A percentile compares a stretch with the other conserved stretches of the same genome.
These are phyloP conservation scores for Agriopis leucophaearia DNA, from an alignment of 2,888 invertebrate genomes.

Conservation along the genomic window DNA sequence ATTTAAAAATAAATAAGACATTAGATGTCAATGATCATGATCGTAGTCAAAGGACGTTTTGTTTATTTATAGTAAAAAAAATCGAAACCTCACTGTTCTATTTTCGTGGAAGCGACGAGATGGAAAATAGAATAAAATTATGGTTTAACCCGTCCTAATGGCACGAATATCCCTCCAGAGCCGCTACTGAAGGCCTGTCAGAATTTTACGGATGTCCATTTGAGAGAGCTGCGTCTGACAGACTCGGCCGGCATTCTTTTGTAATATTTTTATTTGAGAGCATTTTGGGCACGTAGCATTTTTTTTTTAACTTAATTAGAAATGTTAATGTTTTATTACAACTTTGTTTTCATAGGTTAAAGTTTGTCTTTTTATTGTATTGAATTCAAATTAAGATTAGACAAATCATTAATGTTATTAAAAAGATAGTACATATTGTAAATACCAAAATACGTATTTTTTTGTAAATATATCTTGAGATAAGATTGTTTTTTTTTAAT, in stretches of 20 bases:
- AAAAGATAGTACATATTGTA: too few relatives aligned
- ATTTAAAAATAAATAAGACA: too few relatives aligned
- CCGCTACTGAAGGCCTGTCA: slow-evolving; percentile 46
- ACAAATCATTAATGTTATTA: too few relatives aligned
- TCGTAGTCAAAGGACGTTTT: too few relatives aligned
- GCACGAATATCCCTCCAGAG: slow-evolving; percentile 43
- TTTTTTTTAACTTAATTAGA: slow-evolving; percentile 14
- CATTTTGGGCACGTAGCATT: slow-evolving; percentile 18
- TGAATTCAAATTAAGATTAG: too few relatives aligned
- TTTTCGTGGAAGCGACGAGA: neutral
- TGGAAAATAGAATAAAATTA: slow-evolving; percentile 38
- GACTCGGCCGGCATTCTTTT: slow-evolving; percentile 29
- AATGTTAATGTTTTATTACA: neutral
- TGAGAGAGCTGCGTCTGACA: slow-evolving; percentile 46
- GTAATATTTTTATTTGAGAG: slow-evolving; percentile 27
- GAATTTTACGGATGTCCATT: slow-evolving; percentile 46
- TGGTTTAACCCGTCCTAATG: slow-evolving; percentile 48
- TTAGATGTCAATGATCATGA: too few relatives aligned
- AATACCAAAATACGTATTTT: too few relatives aligned
- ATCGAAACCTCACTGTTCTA: slow-evolving; percentile 5
- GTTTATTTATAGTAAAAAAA: too few relatives aligned
- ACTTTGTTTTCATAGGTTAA: neutral
- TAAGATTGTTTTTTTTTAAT: too few relatives aligned
- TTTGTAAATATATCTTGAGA: too few relatives aligned
- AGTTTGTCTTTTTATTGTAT: neutral